Conservation (phyloP, 2,797 vertebrate species). For the Enteromius paludinosus region DNA sequence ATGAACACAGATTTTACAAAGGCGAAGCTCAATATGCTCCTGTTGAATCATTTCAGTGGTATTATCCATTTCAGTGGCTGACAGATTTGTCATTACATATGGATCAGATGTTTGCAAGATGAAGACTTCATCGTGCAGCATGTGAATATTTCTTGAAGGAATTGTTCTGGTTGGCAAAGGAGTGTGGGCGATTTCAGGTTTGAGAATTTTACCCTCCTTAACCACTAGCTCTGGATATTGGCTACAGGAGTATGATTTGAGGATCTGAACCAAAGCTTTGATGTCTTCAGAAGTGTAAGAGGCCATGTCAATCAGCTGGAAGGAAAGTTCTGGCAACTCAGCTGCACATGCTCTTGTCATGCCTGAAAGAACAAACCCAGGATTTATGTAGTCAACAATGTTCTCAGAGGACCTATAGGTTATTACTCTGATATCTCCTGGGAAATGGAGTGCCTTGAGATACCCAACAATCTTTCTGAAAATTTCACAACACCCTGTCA, state of each 20-base stretch:
- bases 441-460: conserved; percentile 71
- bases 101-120: conserved; percentile 56
- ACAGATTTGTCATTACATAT: conserved; percentile 72
- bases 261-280: conserved; percentile 73
- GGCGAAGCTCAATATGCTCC: conserved; percentile 76
- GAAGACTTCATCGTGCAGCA: conserved; percentile 60
- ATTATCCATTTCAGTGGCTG: conserved; percentile 64
- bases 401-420: conserved; percentile 79
- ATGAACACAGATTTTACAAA: conserved; percentile 81
- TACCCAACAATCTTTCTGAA: conserved; percentile 80
- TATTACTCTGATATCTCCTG: conserved; percentile 76
- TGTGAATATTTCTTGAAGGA: conserved; percentile 33
- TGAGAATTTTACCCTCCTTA: conserved; percentile 73
- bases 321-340: conserved; percentile 75
- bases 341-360: conserved; percentile 82
- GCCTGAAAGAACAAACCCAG: conserved; percentile 82
- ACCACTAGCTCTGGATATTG: conserved; percentile 82
- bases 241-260: conserved; percentile 71
- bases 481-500: conserved; percentile 81
- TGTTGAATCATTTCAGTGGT: conserved; percentile 46
- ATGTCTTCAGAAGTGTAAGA: conserved; percentile 73
- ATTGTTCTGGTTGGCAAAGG: conserved; percentile 48
- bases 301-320: conserved; percentile 77
- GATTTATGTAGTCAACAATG: conserved; percentile 78
- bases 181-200: conserved; percentile 74